Conservation (phyloP, 1,140 invertebrate genomes). For the Planococcus citri region DNA sequence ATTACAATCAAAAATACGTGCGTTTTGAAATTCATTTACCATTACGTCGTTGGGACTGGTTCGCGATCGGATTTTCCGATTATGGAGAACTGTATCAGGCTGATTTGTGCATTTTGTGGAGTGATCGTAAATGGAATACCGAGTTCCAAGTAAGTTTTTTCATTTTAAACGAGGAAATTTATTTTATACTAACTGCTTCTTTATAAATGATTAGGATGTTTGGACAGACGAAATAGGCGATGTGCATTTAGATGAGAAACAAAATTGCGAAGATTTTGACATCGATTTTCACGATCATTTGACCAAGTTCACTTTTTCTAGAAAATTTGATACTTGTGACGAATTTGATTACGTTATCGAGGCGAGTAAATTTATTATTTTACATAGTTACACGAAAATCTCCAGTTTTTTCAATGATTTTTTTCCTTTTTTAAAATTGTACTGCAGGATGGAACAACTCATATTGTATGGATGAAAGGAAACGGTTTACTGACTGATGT, state of each 20-base stretch:
- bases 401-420: neutral
- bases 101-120: constrained; percentile 77
- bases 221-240: constrained; percentile 54
- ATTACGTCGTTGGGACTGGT: constrained; percentile 42
- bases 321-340: constrained; percentile 88
- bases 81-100: constrained; percentile 61
- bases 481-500: constrained; percentile 49
- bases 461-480: constrained; percentile 67
- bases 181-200: neutral
- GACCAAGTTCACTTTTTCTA: constrained; percentile 56
- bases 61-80: constrained; percentile 85
- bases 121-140: constrained; percentile 46
- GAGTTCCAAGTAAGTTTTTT: constrained; percentile 49
- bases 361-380: constrained; percentile 38
- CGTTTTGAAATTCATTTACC: constrained; percentile 24
- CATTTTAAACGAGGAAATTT: neutral
- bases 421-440: neutral
- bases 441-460: constrained; percentile 68
- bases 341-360: constrained; percentile 75
- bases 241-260: constrained; percentile 53
- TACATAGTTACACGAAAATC: neutral
- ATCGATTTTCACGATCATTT: constrained; percentile 38
- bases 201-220: constrained; percentile 46
- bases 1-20: constrained; percentile 23
- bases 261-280: constrained; percentile 65